These are phyloP conservation scores for Caerostris darwini DNA, from an alignment of 1,140 invertebrate species.

Conservation along the genomic window DNA sequence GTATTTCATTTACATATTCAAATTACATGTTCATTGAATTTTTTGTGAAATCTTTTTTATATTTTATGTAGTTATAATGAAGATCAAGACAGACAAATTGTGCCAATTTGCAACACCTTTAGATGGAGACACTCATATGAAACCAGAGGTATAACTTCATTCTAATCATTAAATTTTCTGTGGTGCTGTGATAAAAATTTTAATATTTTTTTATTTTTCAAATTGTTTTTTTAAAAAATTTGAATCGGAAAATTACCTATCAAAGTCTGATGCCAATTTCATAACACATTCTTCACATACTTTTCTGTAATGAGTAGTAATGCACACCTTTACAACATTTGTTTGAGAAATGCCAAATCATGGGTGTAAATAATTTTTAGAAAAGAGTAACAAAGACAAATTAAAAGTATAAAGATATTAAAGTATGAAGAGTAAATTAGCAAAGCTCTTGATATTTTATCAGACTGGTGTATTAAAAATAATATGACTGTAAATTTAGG, in stretches of 20 bases:
- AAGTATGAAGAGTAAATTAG: too few relatives aligned
- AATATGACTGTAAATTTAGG: too few relatives aligned
- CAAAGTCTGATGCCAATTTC: background rate
- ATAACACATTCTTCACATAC: background rate
- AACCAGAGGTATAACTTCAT: slow-evolving; percentile 89
- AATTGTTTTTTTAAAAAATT: background rate
- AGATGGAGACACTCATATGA: slow-evolving; percentile 96
- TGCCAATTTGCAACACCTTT: slow-evolving; percentile 97
- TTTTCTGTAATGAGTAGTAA: background rate
- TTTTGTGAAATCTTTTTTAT: background rate
- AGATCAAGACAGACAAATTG: slow-evolving; percentile 90
- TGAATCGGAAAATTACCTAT: background rate
- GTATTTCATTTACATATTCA: too few relatives aligned
- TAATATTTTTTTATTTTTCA: background rate
- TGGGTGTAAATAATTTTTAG: too few relatives aligned
- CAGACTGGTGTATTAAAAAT: too few relatives aligned
- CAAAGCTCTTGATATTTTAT: too few relatives aligned
- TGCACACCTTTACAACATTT: too few relatives aligned
- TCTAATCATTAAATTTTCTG: too few relatives aligned
- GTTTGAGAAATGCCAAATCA: too few relatives aligned
- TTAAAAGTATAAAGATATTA: too few relatives aligned
- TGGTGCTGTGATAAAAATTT: background rate
- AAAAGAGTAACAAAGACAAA: too few relatives aligned
- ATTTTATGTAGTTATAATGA: slow-evolving; percentile 91
- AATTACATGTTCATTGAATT: too few relatives aligned